Evolutionary conservation across 2,888 invertebrate genomes (phyloP), one percentile per base, ranked within the genome.

Genomic region (Camponotus fellah): DNA sequence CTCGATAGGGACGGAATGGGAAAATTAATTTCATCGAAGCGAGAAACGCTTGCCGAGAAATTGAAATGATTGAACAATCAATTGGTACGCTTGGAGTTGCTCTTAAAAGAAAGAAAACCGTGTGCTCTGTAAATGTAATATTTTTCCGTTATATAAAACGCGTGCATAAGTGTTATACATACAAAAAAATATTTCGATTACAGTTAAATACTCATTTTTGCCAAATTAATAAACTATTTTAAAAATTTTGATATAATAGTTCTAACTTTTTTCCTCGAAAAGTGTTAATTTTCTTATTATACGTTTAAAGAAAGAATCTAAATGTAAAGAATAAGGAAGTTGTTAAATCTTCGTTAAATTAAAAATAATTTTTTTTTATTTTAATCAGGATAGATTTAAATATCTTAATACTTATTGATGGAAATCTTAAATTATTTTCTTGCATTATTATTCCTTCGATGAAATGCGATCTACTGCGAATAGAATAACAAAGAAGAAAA

Each of bases 11-110:
- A 37, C 21, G 43, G 34, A 80, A 46, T 72, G 72, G 60, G 46
- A 49, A 72, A 72, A 80, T 80, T 80, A 80, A 72, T 72, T 80
- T 80, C n/a, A 17, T 37, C 21, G 17, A 9, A 40, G 4, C 71
- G 71, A 80, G 72, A 60, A 46, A 49, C 37, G 60, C 46, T 60
- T 21, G 71, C 46, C n/a, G 32, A 46, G 72, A 72, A 80, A 80
- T 80, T 71, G 71, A 79, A 79, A 79, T 60, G 79, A 79, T 79
- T 79, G 72, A 80, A 80, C 60, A 72, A 80, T 71, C 72, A 80
- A 80, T 80, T 80, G 46, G 72, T 80, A 60, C 46, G 26, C 58
- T 71, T 58, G 43, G 34, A 21, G 12, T 79, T 46, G 79, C 60
- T 34, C 37, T 80, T 60, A 37, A 72, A 60, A 26, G 37, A 56